Base-by-base conservation (phyloP, 2,888 invertebrate species). In the Phymatocera aterrima region DNA sequence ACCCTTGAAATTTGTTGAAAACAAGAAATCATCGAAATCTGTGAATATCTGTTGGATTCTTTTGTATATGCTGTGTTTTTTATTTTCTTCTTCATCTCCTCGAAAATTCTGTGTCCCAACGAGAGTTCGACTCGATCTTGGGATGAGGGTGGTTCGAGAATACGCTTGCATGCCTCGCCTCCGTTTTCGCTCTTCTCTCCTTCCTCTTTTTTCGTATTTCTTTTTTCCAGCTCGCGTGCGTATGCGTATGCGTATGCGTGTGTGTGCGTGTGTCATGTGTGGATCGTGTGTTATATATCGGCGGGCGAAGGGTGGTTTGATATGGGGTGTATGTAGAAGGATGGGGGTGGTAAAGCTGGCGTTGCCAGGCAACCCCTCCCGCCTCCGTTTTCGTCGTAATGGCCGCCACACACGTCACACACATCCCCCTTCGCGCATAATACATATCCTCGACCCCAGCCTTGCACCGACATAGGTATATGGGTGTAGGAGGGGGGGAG, bases 341-440 rank as follows among this genome's bases (percentile, higher is more conserved):
- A 82, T 80, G 81, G 79, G 78, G 79, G 81, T 80, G 81, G 79
- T 80, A 81, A 81, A 80, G 81, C 79, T 64, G 84, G 82, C 83
- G 90, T 89, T 89, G 89, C 89, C 85, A 86, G 84, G 90, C 89
- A 89, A 89, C 89, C 85, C 85, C 88, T 86, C 85, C 85, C 87
- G 82, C 85, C 84, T 85, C 85, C 57, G 28, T 37, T 40, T 40
- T 46, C 21, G 51, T 84, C 83, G 79, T 79, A 79, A 79, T 79
- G 79, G 79, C 85, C 84, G 85, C 85, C 84, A 83, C 84, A 84
- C 85, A 84, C 84, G 85, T 84, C 85, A 86, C 87, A 85, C 88
- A 88, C 82, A 82, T 87, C 87, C 85, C 86, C 85, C 85, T 83
- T 83, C 85, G 83, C 82, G 84, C 85, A 85, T 82, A 85, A 86